These are phyloP conservation scores for Tachina fera DNA, from an alignment of 2,888 invertebrate genomes.

Conservation along the genomic window DNA sequence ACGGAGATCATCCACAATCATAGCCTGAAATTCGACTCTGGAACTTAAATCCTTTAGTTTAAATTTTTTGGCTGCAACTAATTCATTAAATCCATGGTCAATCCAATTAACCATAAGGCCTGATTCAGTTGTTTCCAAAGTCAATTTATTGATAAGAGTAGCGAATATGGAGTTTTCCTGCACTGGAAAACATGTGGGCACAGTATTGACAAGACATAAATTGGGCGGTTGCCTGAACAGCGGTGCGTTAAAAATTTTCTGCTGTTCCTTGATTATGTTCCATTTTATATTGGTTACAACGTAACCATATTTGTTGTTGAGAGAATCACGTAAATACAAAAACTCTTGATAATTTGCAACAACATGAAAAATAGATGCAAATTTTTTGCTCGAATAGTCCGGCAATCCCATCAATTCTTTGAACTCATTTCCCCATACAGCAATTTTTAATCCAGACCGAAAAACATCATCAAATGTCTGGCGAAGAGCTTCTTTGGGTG, in stretches of 20 bases:
- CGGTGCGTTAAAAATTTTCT: conserved; percentile 76
- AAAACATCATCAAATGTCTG: conserved; percentile 76
- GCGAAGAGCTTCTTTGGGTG: conserved; percentile 75
- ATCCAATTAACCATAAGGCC: conserved; percentile 76
- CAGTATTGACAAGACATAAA: conserved; percentile 76
- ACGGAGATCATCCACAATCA: conserved; percentile 76
- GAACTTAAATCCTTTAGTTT: conserved; percentile 74
- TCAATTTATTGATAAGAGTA: conserved; percentile 73
- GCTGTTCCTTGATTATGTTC: conserved; percentile 77
- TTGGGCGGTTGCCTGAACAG: conserved; percentile 76
- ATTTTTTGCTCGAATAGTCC: conserved; percentile 69
- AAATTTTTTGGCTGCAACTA: conserved; percentile 75
- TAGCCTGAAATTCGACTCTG: conserved; percentile 73
- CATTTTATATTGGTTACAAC: conserved; percentile 76
- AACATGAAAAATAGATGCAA: conserved; percentile 74
- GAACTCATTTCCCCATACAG: conserved; percentile 75
- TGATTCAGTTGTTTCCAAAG: conserved; percentile 73
- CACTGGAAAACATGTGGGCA: conserved; percentile 77
- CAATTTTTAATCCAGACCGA: conserved; percentile 74
- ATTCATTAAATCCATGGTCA: conserved; percentile 74
- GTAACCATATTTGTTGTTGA: conserved; percentile 76
- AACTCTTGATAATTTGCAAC: conserved; percentile 73
- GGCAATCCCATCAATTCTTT: conserved; percentile 61
- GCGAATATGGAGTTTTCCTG: conserved; percentile 77
- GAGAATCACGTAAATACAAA: conserved; percentile 74